Base-by-base conservation (phyloP, 2,888 invertebrate genomes). In the Orthosia gothica region DNA sequence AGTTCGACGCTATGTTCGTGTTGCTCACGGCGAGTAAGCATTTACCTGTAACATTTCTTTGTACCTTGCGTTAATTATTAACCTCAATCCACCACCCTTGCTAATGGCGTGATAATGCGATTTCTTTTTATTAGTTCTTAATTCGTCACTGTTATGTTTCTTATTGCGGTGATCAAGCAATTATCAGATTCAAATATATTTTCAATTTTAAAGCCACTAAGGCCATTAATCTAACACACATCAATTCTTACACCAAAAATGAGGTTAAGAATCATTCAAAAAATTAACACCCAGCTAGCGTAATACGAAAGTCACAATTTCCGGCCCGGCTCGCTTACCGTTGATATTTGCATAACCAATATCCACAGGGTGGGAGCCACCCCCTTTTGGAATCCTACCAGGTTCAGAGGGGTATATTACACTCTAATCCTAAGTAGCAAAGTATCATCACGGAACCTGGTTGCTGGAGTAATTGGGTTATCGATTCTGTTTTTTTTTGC, bases 301-400 rank as follows among this genome's bases (percentile, higher is more conserved):
- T 81, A 73, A 74, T 79, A 68, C 69, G 64, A 77, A 74, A 75
- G 47, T 70, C 73, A 74, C 85, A 86, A 86, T 85, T 86, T 85
- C 87, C 85, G 79, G 77, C 18, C 69, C 61, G 49, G 47, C 47
- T 61, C 85, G 74, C 72, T 72, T 63, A 77, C 52, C 76, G 70
- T 66, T 57, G 57, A 84, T 77, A 86, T 85, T 85, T 82, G 85
- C 85, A 86, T 86, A 86, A 79, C 85, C 85, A 85, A 85, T 85
- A 85, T 86, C 76, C 67, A 77, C 49, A 15, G 84, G 77, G 79
- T 68, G 86, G 79, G 23, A 32, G 58, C 70, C 74, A 77, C 74
- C 76, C 72, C 72, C 57, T 74, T 74, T 49, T 61, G 49, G 62
- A 61, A 70, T 61, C 55, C 74, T 74, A 71, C 70, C 69, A 78